A percentile compares a stretch with the other conserved stretches of the same genome.
phyloP scores from a whole-genome alignment of 2,113 vertebrate species.

The Arenaria interpres region DNA sequence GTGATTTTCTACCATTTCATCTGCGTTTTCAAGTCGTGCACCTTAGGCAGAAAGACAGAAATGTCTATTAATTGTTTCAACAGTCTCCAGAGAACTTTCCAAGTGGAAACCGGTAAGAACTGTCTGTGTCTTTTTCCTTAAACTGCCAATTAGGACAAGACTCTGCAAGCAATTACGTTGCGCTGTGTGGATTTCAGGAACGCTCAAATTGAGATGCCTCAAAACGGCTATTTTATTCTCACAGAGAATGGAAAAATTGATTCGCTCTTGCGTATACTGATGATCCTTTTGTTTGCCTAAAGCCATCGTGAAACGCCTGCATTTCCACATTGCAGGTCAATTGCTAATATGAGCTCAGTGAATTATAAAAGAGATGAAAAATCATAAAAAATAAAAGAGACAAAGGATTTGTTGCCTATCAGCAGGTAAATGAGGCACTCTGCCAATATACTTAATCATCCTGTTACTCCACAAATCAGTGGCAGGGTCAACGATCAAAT shows the following conservation, averaged over 20 bases:
- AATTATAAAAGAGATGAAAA: constrained; percentile 15
- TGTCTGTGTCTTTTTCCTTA: background rate
- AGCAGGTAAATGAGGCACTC: constrained; percentile 40
- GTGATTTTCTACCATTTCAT: constrained; percentile 27
- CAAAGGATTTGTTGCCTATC: constrained; percentile 25
- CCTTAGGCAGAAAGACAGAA: constrained; percentile 33
- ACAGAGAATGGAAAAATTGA: constrained; percentile 22
- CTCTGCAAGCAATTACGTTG: constrained; percentile 21
- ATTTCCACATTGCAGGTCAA: constrained; percentile 38
- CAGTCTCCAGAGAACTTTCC: constrained; percentile 17
- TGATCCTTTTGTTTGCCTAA: constrained; percentile 19
- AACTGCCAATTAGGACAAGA: constrained; percentile 41
- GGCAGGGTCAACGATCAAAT: constrained; percentile 4
- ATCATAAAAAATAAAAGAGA: background rate
- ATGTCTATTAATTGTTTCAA: constrained; percentile 52
- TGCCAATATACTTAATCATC: constrained; percentile 51
- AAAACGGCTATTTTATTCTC: background rate
- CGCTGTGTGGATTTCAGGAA: background rate
- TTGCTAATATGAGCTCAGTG: background rate
- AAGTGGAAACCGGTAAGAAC: background rate
- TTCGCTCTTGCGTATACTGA: background rate
- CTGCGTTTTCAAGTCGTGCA: constrained; percentile 6
- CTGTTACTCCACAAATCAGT: constrained; percentile 38
- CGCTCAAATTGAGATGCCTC: constrained; percentile 11
- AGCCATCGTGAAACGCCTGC: background rate